A percentile compares a stretch with the other conserved stretches of the same genome.
These are phyloP conservation scores for Plemyria rubiginata DNA, from an alignment of 2,888 invertebrate species.

Conservation along the genomic window DNA sequence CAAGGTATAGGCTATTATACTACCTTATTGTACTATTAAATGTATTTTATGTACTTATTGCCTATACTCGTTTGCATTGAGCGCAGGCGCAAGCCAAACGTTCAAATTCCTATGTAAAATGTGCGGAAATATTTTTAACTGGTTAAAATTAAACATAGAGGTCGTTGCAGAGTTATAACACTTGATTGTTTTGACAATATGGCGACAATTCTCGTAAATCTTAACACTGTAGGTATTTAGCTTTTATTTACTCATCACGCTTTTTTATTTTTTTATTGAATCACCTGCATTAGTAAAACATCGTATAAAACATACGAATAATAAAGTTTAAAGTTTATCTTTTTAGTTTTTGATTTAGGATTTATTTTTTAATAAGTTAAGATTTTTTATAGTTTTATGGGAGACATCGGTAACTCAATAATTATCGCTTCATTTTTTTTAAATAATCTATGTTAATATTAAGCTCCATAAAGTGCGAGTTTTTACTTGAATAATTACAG, in stretches of 20 bases:
- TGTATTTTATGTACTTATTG: slow-evolving; percentile 17
- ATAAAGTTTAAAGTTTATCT: too few species aligned
- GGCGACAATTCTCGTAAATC: too few species aligned
- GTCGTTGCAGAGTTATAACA: neutral
- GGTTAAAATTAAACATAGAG: neutral
- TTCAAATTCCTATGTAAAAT: slow-evolving; percentile 25
- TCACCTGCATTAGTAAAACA: too few species aligned
- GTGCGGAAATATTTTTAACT: slow-evolving; percentile 13
- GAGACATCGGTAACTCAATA: too few species aligned
- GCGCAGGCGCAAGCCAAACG: slow-evolving; percentile 33
- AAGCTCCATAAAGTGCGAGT: slow-evolving; percentile 5
- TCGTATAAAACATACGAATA: too few species aligned
- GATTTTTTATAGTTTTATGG: too few species aligned
- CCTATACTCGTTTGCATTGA: slow-evolving; percentile 47
- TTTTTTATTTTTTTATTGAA: too few species aligned
- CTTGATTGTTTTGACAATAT: neutral
- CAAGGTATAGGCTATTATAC: neutral
- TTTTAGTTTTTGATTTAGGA: too few species aligned
- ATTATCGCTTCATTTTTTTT: neutral
- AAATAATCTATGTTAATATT: slow-evolving; percentile 1
- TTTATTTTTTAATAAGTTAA: too few species aligned
- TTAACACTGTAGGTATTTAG: too few species aligned
- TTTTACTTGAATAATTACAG: slow-evolving; percentile 33
- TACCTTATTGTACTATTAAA: neutral
- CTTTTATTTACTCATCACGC: too few species aligned